Evolutionary conservation across 2,113 vertebrate species (phyloP), one percentile per base, ranked within the genome.

Genomic region (Gambusia affinis): DNA sequence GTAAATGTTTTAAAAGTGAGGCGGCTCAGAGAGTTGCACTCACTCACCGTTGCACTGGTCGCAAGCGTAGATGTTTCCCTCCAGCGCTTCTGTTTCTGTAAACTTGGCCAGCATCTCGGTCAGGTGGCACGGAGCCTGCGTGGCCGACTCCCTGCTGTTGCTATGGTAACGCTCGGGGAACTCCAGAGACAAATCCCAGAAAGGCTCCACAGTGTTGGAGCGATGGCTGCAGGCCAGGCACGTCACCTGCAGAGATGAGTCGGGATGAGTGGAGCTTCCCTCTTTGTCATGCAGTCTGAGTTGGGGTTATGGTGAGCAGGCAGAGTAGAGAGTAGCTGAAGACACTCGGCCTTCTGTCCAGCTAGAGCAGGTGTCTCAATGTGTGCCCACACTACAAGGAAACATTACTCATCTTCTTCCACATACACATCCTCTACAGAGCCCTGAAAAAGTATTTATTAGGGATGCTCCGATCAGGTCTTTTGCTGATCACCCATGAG

Each of bases 41-140:
- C 24, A 95, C 98, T 97, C 92, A 99, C 98, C 94, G 95, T 99
- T 99, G 91, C 97, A 99, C 62, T 96, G 96, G 93, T 99, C 97
- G 29, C 97, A 99, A 7, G 97, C 96, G 10, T 99, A 99, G 90
- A 99, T 97, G 92, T 96, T 95, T 54, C 98, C 98, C 90, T 99
- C 97, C 93, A 99, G 94, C 4, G 97, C 97, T 86, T 99, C 98
- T 0, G 96, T 98, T 93, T 99, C 98, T 0, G 98, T 99, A 93
- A 99, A 99, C 91, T 99, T 99, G 93, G 97, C 97, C 88, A 99
- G 73, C 98, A 99, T 99, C 85, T 99, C 98, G 0, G 97, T 98
- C 66, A 99, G 89, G 78, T 96, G 94, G 93, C 98, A 99, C 0
- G 93, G 89, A 8, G 82, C 89, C 88, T 93, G 93, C 19, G 91